A percentile compares a stretch with the other conserved stretches of the same genome.
These are phyloP conservation scores for Apotomis betuletana DNA, from an alignment of 2,888 invertebrate genomes.

Conservation along the genomic window DNA sequence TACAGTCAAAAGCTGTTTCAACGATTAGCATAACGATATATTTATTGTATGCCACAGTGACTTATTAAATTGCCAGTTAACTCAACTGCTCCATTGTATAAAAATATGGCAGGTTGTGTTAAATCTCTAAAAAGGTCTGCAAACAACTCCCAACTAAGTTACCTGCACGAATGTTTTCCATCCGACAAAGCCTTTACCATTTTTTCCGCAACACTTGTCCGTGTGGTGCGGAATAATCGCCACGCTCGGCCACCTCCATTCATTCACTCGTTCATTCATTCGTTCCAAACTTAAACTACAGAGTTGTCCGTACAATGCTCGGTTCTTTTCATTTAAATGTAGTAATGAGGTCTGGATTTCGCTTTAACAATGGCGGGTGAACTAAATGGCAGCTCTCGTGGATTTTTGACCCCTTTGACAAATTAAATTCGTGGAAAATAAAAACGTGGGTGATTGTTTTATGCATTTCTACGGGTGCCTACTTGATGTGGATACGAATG, in stretches of 20 bases:
- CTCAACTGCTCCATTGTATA: neutral
- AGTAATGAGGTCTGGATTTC: constrained; percentile 47
- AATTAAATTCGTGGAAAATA: constrained; percentile 8
- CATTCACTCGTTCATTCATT: constrained; percentile 44
- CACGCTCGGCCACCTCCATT: constrained; percentile 41
- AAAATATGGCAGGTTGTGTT: neutral
- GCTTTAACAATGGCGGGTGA: constrained; percentile 22
- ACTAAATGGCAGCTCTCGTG: constrained; percentile 7
- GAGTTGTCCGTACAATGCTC: constrained; percentile 41
- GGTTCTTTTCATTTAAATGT: constrained; percentile 47
- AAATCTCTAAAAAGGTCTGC: neutral
- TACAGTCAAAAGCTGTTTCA: too few relatives aligned
- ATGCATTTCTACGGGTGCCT: neutral
- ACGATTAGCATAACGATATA: too few relatives aligned
- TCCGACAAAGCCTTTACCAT: constrained; percentile 45
- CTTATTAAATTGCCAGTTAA: neutral
- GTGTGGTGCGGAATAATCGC: constrained; percentile 36
- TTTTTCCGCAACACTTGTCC: constrained; percentile 28
- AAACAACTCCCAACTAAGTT: neutral
- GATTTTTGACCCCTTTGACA: constrained; percentile 20
- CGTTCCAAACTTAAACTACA: constrained; percentile 35
- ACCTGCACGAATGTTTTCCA: constrained; percentile 21
- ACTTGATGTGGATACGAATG: neutral
- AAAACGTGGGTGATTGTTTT: neutral
- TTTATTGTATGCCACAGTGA: too few relatives aligned